These are phyloP conservation scores for Drosophila tripunctata DNA, from an alignment of 2,888 invertebrate species.

Conservation along the genomic window DNA sequence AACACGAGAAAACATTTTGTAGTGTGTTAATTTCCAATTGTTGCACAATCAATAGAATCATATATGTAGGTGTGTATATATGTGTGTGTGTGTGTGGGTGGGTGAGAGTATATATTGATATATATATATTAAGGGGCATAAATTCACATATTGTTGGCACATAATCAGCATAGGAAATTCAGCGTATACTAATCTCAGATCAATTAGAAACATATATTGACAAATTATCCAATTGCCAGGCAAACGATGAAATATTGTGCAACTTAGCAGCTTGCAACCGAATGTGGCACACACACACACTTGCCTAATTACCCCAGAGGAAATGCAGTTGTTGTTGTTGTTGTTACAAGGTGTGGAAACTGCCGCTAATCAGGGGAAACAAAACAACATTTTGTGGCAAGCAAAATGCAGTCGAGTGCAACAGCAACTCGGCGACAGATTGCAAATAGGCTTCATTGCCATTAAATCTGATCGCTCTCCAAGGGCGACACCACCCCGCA, in stretches of 20 bases:
- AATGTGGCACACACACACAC: conserved; percentile 17
- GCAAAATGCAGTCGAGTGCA: conserved; percentile 46
- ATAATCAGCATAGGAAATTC: conserved; percentile 7
- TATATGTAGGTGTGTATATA: conserved; percentile 23
- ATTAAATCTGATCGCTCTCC: conserved; percentile 53
- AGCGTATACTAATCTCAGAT: conserved; percentile 32
- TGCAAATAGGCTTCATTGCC: conserved; percentile 62
- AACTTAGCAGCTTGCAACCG: background rate
- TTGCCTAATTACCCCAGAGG: conserved; percentile 48
- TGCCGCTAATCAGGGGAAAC: conserved; percentile 39
- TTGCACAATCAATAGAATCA: conserved; percentile 53
- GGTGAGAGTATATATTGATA: conserved; percentile 7
- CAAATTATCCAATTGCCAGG: conserved; percentile 46
- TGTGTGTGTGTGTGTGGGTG: conserved; percentile 5
- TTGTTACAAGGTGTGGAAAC: conserved; percentile 33
- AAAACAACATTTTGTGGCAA: conserved; percentile 24
- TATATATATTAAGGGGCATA: conserved; percentile 23
- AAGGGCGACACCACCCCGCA: too few species aligned
- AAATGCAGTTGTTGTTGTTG: conserved; percentile 11
- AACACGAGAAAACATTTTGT: conserved; percentile 70
- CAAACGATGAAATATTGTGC: conserved; percentile 40
- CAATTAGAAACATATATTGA: conserved; percentile 29
- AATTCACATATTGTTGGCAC: conserved; percentile 23
- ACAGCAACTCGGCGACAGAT: conserved; percentile 52
- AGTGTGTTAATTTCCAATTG: conserved; percentile 66